Conservation (phyloP, 2,113 vertebrate species). For the Cheirogaleus medius region DNA sequence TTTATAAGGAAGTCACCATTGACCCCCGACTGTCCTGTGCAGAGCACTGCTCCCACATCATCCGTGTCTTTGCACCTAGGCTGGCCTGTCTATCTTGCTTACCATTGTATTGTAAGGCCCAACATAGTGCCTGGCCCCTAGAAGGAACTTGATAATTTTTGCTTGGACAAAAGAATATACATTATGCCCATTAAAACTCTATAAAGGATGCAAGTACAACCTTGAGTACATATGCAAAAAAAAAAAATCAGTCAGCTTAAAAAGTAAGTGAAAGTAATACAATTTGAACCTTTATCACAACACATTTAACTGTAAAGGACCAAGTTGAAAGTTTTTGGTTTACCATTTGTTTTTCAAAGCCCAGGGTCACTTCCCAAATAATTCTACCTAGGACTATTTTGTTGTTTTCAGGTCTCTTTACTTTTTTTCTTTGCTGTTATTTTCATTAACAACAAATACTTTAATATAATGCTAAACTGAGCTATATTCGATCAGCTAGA, state of each 20-base stretch:
- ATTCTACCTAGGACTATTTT: conserved; percentile 68
- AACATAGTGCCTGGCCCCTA: neutral
- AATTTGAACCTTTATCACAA: neutral
- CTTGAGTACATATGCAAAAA: neutral
- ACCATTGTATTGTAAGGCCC: neutral
- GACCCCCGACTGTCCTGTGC: neutral
- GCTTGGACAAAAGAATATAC: neutral
- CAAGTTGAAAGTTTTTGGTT: neutral
- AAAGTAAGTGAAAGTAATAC: neutral
- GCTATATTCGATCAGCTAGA: conserved; percentile 85
- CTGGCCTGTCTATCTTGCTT: neutral
- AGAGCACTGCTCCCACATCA: neutral
- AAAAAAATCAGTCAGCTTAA: neutral
- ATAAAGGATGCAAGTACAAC: neutral
- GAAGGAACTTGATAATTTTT: neutral
- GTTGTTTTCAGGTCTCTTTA: conserved; percentile 67
- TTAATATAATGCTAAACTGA: conserved; percentile 84
- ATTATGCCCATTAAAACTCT: neutral
- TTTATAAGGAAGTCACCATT: neutral
- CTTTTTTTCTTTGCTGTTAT: conserved; percentile 74
- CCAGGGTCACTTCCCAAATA: conserved; percentile 69
- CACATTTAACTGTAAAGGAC: neutral
- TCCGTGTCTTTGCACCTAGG: neutral
- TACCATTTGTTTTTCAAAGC: conserved; percentile 57
- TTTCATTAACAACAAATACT: conserved; percentile 85